Evolutionary conservation across 2,797 vertebrate genomes (phyloP).

Genomic region (Phoebastria nigripes): DNA sequence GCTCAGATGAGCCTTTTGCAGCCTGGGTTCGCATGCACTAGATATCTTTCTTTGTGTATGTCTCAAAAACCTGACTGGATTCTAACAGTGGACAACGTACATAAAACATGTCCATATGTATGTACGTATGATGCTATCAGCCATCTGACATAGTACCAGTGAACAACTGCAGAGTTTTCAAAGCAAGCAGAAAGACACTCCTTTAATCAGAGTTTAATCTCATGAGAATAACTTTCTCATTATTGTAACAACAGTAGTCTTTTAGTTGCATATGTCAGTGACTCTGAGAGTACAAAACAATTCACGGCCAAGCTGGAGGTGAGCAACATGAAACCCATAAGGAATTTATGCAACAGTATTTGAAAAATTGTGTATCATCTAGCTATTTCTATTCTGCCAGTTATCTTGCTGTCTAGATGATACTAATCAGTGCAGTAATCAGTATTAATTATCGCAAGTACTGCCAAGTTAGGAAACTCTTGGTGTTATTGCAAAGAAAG

Average conservation of each 20-base stretch:
- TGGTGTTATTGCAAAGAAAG: not conserved
- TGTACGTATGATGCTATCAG: not conserved
- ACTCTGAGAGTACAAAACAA: not conserved
- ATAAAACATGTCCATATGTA: not conserved
- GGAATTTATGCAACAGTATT: not conserved
- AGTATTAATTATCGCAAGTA: conserved; percentile 8
- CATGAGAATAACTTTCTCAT: not conserved
- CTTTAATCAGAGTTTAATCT: not conserved
- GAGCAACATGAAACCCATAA: not conserved
- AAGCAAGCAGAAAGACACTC: not conserved
- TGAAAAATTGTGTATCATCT: not conserved
- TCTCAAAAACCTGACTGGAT: not conserved
- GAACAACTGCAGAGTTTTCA: not conserved
- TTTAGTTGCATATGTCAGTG: not conserved
- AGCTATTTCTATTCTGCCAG: not conserved
- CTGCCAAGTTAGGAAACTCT: not conserved
- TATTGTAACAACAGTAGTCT: not conserved
- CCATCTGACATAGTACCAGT: not conserved
- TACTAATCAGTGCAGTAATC: not conserved
- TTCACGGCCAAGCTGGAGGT: not conserved
- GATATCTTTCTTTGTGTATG: not conserved
- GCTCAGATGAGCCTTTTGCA: not conserved
- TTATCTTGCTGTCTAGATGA: not conserved
- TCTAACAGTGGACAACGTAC: not conserved
- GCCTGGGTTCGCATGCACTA: not conserved